Base-by-base conservation (phyloP, 2,888 invertebrate genomes). In the Julus scandinavius region DNA sequence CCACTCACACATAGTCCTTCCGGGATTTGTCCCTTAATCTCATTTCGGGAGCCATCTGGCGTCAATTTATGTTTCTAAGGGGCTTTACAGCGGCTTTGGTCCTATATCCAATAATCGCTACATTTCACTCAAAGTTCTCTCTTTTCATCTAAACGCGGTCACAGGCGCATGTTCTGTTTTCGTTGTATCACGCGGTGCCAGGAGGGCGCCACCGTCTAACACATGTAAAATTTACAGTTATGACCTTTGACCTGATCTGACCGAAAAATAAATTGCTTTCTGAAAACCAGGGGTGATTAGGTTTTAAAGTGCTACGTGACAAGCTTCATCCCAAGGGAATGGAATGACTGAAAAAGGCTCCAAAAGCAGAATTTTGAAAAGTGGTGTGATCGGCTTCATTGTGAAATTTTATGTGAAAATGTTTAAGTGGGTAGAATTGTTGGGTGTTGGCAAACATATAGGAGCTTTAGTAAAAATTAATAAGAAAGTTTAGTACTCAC, bases 1-100 rank as follows among this genome's bases (percentile, higher is more conserved):
- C 80, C 80, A 80, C 80, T 80, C 80, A 80, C 80, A 80, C 80
- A 29, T 80, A 80, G 80, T 80, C 38, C 38, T 38, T 20, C 80
- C 5, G 38, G 80, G 80, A 38, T 80, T 80, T 11, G 80, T 13
- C 80, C 80, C 80, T 15, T 80, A 80, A 80, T 80, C 80, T 38
- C 38, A 80, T 80, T 80, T 29, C 20, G 38, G 80, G 80, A 80
- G 20, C 38, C 80, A 80, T 80, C 80, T 80, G 80, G 80, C 80
- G 38, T 38, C 80, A 38, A 80, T 80, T 80, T 80, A 80, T 15
- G 80, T 80, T 80, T 80, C 80, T 38, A 38, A 80, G 80, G 80
- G 80, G 80, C 80, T 80, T 80, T 20, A 5, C 38, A 3, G 38
- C 29, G 80, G 80, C 5, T 80, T 80, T 80, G 13, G 80, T 13